Conservation (phyloP, 1,140 invertebrate species). For the Temnothorax nylanderi region DNA sequence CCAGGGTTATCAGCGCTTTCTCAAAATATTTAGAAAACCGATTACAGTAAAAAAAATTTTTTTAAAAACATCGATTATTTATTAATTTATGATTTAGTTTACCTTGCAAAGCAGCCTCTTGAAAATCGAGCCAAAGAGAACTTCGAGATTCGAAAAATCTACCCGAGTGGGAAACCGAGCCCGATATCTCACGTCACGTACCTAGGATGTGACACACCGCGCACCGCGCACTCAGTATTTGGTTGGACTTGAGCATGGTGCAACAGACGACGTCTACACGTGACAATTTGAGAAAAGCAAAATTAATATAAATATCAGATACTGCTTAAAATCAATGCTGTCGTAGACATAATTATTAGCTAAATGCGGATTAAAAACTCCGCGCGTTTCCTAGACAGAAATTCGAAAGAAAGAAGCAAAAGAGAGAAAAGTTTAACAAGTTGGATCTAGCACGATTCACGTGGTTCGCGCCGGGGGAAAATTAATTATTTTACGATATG, state of each 20-base stretch:
- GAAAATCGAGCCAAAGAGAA: neutral
- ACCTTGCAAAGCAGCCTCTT: neutral
- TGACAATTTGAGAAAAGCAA: neutral
- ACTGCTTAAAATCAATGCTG: neutral
- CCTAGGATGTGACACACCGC: neutral
- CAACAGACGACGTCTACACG: neutral
- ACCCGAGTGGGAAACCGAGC: neutral
- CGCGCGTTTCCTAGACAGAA: neutral
- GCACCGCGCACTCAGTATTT: too few relatives aligned
- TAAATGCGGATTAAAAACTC: neutral
- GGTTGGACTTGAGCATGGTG: too few relatives aligned
- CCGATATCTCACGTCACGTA: conserved; percentile 27
- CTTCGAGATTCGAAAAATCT: neutral
- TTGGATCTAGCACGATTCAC: neutral
- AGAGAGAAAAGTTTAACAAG: neutral
- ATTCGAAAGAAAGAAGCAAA: neutral
- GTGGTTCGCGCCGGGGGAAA: neutral
- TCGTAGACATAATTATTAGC: neutral
- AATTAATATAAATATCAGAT: neutral
- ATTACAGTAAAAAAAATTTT: neutral
- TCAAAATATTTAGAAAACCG: neutral
- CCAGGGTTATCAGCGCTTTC: neutral
- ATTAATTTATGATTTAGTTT: neutral
- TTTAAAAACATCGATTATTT: neutral
- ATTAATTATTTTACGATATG: neutral